Percentiles rank a stretch among this genome's conserved stretches.
Evolutionary conservation across 2,888 invertebrate genomes (phyloP).

Genomic region (Agrilus cyanescens): DNA sequence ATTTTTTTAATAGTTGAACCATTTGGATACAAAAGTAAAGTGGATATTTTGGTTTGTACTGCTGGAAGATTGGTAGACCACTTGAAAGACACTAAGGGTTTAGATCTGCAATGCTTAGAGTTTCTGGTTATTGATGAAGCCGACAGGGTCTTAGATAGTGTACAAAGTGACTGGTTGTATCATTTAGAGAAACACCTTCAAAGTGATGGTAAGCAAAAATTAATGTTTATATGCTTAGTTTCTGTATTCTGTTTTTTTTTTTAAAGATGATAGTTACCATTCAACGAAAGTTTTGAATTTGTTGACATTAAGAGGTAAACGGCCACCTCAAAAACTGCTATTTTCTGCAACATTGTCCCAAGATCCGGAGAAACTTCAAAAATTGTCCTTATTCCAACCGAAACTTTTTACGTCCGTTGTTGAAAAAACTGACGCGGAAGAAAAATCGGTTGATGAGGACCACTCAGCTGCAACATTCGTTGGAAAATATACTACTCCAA

Average conservation of each 20-base stretch:
- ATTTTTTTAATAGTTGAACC: constrained; percentile 40
- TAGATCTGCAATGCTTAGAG: constrained; percentile 56
- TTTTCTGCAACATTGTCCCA: constrained; percentile 97
- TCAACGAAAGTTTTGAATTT: constrained; percentile 24
- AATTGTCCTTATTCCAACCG: constrained; percentile 82
- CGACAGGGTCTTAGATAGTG: constrained; percentile 84
- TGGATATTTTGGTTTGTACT: constrained; percentile 85
- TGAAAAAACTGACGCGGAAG: constrained; percentile 18
- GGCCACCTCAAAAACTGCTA: constrained; percentile 66
- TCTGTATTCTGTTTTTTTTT: background rate
- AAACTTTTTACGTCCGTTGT: constrained; percentile 72
- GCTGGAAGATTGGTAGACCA: constrained; percentile 91
- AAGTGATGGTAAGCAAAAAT: constrained; percentile 18
- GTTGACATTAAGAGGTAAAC: constrained; percentile 24
- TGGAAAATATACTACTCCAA: constrained; percentile 75
- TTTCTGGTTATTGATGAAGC: constrained; percentile 95
- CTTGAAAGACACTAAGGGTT: constrained; percentile 69
- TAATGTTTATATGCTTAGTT: background rate
- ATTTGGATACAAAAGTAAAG: constrained; percentile 46
- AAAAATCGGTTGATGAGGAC: constrained; percentile 4
- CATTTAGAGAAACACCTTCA: constrained; percentile 61
- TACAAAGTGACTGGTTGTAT: constrained; percentile 84
- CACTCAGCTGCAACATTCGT: constrained; percentile 39
- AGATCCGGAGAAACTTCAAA: constrained; percentile 89
- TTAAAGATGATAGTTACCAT: constrained; percentile 15